phyloP scores from a whole-genome alignment of 2,113 vertebrate species.

The Arothron firmamentum region DNA sequence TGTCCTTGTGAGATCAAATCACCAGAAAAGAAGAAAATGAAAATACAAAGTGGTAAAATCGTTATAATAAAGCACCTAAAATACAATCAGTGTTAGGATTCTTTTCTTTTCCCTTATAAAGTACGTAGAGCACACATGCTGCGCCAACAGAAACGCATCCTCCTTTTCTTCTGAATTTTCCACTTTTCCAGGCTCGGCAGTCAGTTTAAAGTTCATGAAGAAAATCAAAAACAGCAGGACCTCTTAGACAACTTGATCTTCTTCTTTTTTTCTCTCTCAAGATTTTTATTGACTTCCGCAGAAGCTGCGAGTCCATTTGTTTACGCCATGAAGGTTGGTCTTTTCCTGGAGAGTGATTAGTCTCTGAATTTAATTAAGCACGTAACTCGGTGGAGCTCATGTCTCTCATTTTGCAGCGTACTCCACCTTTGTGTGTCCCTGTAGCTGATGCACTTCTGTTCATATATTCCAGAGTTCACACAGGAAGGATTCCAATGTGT shows the following conservation, averaged over 20 bases:
- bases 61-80: background rate
- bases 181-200: background rate
- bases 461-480: constrained; percentile 19
- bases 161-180: constrained; percentile 1
- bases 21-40: constrained; percentile 6
- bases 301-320: constrained; percentile 3
- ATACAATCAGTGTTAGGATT: constrained; percentile 1
- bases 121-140: background rate
- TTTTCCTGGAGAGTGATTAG: no score
- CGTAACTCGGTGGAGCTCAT: constrained; percentile 9
- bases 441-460: background rate
- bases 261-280: constrained; percentile 25
- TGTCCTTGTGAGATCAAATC: constrained; percentile 3
- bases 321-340: constrained; percentile 10
- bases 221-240: constrained; percentile 1
- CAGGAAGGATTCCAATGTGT: background rate
- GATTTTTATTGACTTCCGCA: constrained; percentile 2
- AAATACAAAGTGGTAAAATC: no score
- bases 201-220: constrained; percentile 9
- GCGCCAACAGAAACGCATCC: constrained; percentile 10
- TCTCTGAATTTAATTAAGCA: no score
- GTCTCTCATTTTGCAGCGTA: background rate
- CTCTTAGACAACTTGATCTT: constrained; percentile 6
- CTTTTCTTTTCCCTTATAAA: background rate
- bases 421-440: constrained; percentile 2